Evolutionary conservation across 1,140 invertebrate genomes (phyloP), one percentile per base, ranked within the genome.

Genomic region (Hesperophylax magnus): DNA sequence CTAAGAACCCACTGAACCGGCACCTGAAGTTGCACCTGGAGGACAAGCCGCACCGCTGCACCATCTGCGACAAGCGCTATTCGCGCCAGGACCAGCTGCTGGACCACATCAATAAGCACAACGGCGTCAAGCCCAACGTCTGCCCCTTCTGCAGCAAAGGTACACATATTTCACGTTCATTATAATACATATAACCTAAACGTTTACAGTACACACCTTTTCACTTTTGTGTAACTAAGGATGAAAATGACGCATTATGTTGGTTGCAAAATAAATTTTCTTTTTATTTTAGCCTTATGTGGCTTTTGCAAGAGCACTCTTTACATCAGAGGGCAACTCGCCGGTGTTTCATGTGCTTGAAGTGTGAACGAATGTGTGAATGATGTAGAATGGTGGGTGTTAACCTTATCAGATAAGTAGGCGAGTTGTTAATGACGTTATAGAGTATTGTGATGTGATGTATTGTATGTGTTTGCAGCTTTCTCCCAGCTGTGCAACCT

Each of bases 101-200:
- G 22, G 88, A 91, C 63, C 92, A 93, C 85, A 87, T 91, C 85
- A 90, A 91, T 80, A 89, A 89, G 72, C 92, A 93, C 86, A 89
- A 89, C 54, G 91, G 90, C 18, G 86, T 90, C 20, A 93, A 92
- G 84, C 90, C 90, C 14, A 90, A 93, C 85, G 86, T 90, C n/a
- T 93, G 92, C 85, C 86, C 88, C 39, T 90, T 91, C 82, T 92
- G 92, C 85, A 86, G 86, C 63, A 92, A 92, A 91, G 90, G 91
- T 92, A 69, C 34, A 18, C 4, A 69, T 3, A 15, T 9, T 18
- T 58, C 11, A 7, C n/a, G 11, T 14, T 58, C n/a, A 58, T 58
- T 58, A 7, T 22, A 58, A 58, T 56, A 34, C 54, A 56, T 20
- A n/a, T 56, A 56, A 20, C 56, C 54, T 58, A 5, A n/a, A 20